Evolutionary conservation across 1,140 invertebrate species (phyloP), one percentile per base, ranked within the genome.

Genomic region (Phenacoccus solenopsis): DNA sequence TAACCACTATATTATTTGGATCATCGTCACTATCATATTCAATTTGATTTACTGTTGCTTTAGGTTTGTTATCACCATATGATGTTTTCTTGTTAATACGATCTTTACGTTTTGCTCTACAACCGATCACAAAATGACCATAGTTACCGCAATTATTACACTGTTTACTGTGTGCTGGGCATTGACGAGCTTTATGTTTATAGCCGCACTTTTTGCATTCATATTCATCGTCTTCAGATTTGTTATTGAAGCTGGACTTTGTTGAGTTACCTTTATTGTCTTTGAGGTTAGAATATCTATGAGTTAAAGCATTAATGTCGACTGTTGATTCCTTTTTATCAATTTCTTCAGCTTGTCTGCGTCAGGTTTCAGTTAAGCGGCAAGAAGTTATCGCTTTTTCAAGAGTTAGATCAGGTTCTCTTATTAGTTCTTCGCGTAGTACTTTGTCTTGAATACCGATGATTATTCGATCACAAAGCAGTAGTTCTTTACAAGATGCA

Each of bases 91-190:
- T n/a, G n/a, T n/a, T n/a, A 12, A 13, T 21, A 32, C 24, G 16
- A 61, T 12, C 25, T 7, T 70, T 70, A 70, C 28, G 49, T 9
- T 21, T 73, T 49, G n/a, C n/a, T n/a, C 67, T 71, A 70, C 74
- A 74, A 4, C 69, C 32, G 30, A 71, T 27, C 0, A 59, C 59
- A 57, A 73, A 74, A 57, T 74, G 71, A 64, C 73, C 72, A 57
- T 64, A 69, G 57, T 56, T 71, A 20, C 56, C 64, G 68, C 74
- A 74, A 21, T 72, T 69, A 21, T 22, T 71, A 69, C 74, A 74
- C 13, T 20, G 68, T 67, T 73, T 74, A 28, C 70, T 70, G 27
- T 70, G 71, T 13, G 74, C 74, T 21, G 72, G 70, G 30, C 69
- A 70, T 5, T 38, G 16, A 22, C 28, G 25, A 16, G 69, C 56